A percentile compares a stretch with the other conserved stretches of the same genome.
phyloP scores from a whole-genome alignment of 2,797 vertebrate genomes.

The Macropodus opercularis region DNA sequence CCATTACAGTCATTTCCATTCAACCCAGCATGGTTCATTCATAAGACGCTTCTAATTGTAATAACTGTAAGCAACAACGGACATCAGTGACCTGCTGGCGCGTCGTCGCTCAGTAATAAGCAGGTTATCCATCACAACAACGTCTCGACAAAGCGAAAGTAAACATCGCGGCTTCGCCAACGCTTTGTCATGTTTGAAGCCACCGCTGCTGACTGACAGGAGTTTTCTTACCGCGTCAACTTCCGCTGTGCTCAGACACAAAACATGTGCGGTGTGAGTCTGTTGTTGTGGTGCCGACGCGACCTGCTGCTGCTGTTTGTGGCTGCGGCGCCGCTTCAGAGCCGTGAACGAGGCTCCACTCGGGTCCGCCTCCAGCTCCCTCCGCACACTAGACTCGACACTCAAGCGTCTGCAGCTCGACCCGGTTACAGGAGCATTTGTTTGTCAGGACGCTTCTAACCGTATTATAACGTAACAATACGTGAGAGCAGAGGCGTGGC shows the following conservation, averaged over 20 bases:
- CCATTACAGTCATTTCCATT: background rate
- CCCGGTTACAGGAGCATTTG: too few species aligned
- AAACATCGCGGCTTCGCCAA: slow-evolving; percentile 24
- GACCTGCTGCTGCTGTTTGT: slow-evolving; percentile 5
- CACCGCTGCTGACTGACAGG: background rate
- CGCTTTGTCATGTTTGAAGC: slow-evolving; percentile 1
- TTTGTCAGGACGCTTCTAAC: too few species aligned
- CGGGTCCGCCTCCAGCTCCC: slow-evolving; percentile 50
- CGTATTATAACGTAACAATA: too few species aligned
- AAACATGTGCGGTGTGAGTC: slow-evolving; percentile 36
- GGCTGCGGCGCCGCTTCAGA: slow-evolving; percentile 27
- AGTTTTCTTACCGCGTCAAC: slow-evolving; percentile 60
- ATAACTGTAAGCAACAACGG: background rate
- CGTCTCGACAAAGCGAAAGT: slow-evolving; percentile 41
- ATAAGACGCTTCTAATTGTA: background rate
- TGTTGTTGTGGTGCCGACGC: slow-evolving; percentile 9
- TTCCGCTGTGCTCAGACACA: slow-evolving; percentile 28
- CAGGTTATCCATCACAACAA: slow-evolving; percentile 13
- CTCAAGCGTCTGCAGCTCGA: background rate
- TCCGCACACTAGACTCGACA: too few species aligned
- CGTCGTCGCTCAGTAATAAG: background rate
- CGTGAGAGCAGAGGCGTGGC: background rate
- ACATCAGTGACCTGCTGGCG: background rate
- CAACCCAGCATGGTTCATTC: background rate
- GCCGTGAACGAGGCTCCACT: slow-evolving; percentile 1